phyloP scores from a whole-genome alignment of 2,797 vertebrate species.

The Bufotes viridis region DNA sequence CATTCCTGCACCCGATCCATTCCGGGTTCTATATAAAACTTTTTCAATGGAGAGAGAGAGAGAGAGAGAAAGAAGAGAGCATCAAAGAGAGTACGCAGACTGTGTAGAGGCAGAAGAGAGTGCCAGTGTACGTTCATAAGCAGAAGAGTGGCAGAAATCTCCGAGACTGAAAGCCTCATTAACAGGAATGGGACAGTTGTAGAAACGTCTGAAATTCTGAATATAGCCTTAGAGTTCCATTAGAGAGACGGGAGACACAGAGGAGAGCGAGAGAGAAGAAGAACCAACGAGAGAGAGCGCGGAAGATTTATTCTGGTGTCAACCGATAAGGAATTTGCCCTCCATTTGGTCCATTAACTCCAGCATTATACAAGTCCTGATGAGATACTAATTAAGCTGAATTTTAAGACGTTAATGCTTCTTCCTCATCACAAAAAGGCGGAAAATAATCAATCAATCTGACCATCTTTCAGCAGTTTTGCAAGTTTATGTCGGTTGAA shows the following conservation, averaged over 20 bases:
- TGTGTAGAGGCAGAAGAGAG: no score
- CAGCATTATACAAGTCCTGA: constrained; percentile 42
- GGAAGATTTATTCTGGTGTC: constrained; percentile 58
- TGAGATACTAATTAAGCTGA: constrained; percentile 49
- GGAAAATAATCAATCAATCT: constrained; percentile 8
- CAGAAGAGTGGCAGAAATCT: not conserved
- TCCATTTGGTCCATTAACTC: constrained; percentile 50
- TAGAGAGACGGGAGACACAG: not conserved
- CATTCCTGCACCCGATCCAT: constrained; percentile 58
- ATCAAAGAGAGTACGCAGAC: no score
- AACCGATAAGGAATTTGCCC: constrained; percentile 34
- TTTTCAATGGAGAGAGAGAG: not conserved
- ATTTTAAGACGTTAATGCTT: constrained; percentile 20
- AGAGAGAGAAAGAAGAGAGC: no score
- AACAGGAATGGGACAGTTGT: not conserved
- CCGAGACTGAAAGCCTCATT: not conserved
- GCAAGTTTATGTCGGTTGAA: not conserved
- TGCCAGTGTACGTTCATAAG: no score
- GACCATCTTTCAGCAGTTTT: not conserved
- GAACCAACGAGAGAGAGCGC: not conserved
- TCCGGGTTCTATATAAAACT: constrained; percentile 60
- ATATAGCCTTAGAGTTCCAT: not conserved
- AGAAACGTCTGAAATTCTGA: not conserved
- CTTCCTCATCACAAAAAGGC: not conserved
- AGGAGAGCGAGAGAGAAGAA: not conserved